Evolutionary conservation across 2,888 invertebrate genomes (phyloP).

Genomic region (Latrodectus elegans): DNA sequence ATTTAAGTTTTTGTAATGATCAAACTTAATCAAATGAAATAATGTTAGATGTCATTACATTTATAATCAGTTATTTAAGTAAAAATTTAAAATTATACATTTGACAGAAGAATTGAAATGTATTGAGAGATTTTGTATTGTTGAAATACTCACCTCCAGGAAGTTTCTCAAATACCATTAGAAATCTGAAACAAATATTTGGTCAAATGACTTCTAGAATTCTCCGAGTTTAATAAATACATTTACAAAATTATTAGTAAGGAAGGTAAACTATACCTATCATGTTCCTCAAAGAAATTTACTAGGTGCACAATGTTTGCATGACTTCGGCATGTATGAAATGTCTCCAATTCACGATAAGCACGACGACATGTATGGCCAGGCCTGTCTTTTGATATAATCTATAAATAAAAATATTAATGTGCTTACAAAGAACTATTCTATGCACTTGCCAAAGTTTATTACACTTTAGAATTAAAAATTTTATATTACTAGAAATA

Average conservation of each 20-base stretch:
- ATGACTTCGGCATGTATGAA: constrained; percentile 98
- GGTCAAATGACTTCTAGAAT: not conserved
- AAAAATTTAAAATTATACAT: no score
- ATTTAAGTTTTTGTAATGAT: no score
- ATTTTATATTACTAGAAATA: no score
- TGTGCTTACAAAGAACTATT: no score
- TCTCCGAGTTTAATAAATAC: not conserved
- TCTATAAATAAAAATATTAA: constrained; percentile 75
- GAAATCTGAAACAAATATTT: constrained; percentile 79
- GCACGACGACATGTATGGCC: constrained; percentile 95
- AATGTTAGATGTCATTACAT: no score
- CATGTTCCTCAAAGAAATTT: constrained; percentile 97
- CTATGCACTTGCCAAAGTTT: no score
- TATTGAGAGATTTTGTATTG: not conserved
- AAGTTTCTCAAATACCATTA: constrained; percentile 98
- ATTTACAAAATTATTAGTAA: not conserved
- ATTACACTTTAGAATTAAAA: no score
- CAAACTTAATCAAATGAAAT: no score
- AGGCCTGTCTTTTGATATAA: constrained; percentile 88
- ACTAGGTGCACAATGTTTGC: constrained; percentile 97
- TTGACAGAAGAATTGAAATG: not conserved
- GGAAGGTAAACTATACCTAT: constrained; percentile 71
- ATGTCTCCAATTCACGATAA: constrained; percentile 98
- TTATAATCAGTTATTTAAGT: no score
- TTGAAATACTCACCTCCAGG: constrained; percentile 80